Conservation (phyloP, 2,888 invertebrate genomes). For the Panopea generosa region DNA sequence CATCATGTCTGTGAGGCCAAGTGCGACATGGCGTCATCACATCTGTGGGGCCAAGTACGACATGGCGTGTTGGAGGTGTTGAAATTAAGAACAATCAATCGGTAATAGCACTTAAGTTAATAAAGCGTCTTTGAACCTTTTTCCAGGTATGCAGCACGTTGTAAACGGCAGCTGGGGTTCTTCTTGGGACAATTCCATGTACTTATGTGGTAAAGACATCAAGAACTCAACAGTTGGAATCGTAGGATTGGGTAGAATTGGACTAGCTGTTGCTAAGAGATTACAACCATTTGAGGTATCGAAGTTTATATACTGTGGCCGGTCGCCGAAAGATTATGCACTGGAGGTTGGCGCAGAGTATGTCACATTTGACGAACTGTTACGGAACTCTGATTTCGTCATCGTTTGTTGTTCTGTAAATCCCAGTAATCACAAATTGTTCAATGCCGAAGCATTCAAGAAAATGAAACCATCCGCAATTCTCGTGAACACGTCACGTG, state of each 20-base stretch:
- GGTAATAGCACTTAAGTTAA: too few species aligned
- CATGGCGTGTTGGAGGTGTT: too few species aligned
- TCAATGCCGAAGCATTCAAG: constrained; percentile 91
- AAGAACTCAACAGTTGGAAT: constrained; percentile 90
- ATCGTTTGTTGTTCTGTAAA: constrained; percentile 92
- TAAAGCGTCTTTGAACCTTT: too few species aligned
- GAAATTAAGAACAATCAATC: too few species aligned
- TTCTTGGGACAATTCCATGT: constrained; percentile 90
- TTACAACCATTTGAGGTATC: constrained; percentile 91
- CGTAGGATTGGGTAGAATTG: constrained; percentile 85
- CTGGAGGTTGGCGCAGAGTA: constrained; percentile 89
- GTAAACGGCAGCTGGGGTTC: constrained; percentile 92
- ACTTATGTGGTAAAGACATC: constrained; percentile 95
- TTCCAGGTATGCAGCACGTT: constrained; percentile 75
- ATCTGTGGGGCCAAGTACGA: too few species aligned
- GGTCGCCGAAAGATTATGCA: constrained; percentile 87
- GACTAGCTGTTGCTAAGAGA: constrained; percentile 90
- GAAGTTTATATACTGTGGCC: constrained; percentile 91
- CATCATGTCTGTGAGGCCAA: too few species aligned
- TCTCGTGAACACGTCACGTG: constrained; percentile 93
- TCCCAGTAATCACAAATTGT: constrained; percentile 90
- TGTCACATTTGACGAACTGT: constrained; percentile 90
- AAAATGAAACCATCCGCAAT: constrained; percentile 95
- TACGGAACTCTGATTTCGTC: constrained; percentile 93
- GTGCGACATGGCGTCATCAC: too few species aligned